Evolutionary conservation across 2,797 vertebrate species (phyloP), one percentile per base, ranked within the genome.

Genomic region (Gobionotothen gibberifrons): DNA sequence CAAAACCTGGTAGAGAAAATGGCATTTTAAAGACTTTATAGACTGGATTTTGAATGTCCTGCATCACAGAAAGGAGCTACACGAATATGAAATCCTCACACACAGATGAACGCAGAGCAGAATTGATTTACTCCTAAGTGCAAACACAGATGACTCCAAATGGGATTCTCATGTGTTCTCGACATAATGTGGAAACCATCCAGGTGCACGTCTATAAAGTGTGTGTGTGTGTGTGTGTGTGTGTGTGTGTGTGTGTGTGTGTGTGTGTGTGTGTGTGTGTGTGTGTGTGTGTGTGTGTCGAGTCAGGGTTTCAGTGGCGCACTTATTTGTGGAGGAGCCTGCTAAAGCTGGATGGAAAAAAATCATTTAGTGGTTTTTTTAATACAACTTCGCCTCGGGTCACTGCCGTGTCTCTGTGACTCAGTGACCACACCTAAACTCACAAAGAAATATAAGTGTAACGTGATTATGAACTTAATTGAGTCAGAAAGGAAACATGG

Each of bases 191-290:
- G 71, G 72, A 83, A 85, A 81, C 9, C 3, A 2, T 67, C 56
- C 78, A 65, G 81, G 29, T 29, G 0, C 21, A 19, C 1, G 39
- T 14, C 29, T 78, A 53, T 51, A 51, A 72, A 53, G 58, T 49
- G 78, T 19, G 32, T 32, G 51, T 11, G 49, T 10, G 67, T 69
- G 49, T 10, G 67, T 71, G 7, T 22, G 7, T 40, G 49, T 10
- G 67, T 69, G 86, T 69, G 85, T 68, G 22, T 26, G 32, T 32
- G 51, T 11, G 68, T 67, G 86, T 70, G 85, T 70, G 40, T 42
- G 40, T 42, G 40, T 42, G 40, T 42, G 40, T 42, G 39, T 58
- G 56, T 36, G 53, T 17, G 87, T 72, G 85, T 72, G 83, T 69
- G 86, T 69, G 22, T 14, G 51, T 53, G 21, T 15, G 40, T 42